A percentile compares a stretch with the other conserved stretches of the same genome.
Conservation (phyloP, 1,140 invertebrate genomes). For the Sminthurinus signatus region DNA sequence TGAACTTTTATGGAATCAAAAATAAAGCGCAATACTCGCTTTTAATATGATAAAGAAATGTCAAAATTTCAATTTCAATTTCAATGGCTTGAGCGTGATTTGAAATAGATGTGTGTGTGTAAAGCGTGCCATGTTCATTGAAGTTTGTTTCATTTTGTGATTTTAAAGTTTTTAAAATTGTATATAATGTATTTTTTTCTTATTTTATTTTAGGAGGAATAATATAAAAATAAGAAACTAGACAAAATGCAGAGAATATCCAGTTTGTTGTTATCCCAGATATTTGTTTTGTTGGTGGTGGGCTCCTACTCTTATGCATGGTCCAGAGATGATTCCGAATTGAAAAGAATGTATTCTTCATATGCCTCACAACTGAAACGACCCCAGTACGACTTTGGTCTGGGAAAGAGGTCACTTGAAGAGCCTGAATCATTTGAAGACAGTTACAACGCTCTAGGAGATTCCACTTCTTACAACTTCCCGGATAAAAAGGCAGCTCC, state of each 20-base stretch:
- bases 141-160: too few species aligned
- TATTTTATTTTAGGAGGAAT: too few species aligned
- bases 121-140: too few species aligned
- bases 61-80: too few species aligned
- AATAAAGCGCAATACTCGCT: too few species aligned
- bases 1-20: too few species aligned
- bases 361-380: conserved; percentile 21
- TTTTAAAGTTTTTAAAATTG: too few species aligned
- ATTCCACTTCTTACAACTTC: conserved; percentile 15
- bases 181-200: too few species aligned
- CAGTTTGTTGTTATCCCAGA: conserved; percentile 18
- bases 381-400: conserved; percentile 31
- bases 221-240: neutral
- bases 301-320: conserved; percentile 17
- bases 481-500: conserved; percentile 24
- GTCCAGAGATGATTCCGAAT: conserved; percentile 31
- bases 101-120: too few species aligned
- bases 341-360: conserved; percentile 23
- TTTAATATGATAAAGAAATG: too few species aligned
- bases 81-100: too few species aligned
- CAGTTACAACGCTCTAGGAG: conserved; percentile 10
- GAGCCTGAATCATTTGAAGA: conserved; percentile 30
- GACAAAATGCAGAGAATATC: conserved; percentile 31
- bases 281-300: conserved; percentile 26
- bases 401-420: conserved; percentile 31